These are phyloP conservation scores for Drosophila sproati DNA, from an alignment of 1,140 invertebrate species.

Conservation along the genomic window DNA sequence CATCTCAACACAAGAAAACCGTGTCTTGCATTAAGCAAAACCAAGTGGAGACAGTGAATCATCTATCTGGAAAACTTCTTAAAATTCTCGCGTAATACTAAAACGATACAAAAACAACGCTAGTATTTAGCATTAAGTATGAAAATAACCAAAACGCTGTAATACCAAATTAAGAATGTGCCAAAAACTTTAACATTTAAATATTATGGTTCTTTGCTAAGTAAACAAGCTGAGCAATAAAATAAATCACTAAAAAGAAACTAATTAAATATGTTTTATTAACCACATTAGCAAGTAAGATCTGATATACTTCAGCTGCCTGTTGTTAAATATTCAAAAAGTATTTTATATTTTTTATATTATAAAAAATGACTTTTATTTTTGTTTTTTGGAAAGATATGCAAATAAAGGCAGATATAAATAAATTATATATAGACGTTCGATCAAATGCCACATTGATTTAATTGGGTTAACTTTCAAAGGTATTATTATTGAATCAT, in stretches of 20 bases:
- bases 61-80: slow-evolving; percentile 59
- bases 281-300: background rate
- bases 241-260: slow-evolving; percentile 12
- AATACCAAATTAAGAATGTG: background rate
- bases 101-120: background rate
- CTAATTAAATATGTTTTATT: background rate
- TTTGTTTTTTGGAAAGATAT: too few species aligned
- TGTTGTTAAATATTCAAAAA: too few species aligned
- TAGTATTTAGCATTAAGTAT: background rate
- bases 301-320: too few species aligned
- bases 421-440: too few species aligned
- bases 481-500: background rate
- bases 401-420: too few species aligned
- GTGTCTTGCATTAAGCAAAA: background rate
- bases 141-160: background rate
- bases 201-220: background rate
- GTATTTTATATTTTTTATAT: too few species aligned
- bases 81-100: slow-evolving; percentile 56
- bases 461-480: too few species aligned
- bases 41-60: slow-evolving; percentile 55
- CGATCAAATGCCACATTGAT: too few species aligned
- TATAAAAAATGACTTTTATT: too few species aligned
- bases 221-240: background rate
- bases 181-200: slow-evolving; percentile 6
- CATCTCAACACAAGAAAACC: background rate